Base-by-base conservation (phyloP, 1,140 invertebrate genomes). In the Pseudomyrmex sp. region DNA sequence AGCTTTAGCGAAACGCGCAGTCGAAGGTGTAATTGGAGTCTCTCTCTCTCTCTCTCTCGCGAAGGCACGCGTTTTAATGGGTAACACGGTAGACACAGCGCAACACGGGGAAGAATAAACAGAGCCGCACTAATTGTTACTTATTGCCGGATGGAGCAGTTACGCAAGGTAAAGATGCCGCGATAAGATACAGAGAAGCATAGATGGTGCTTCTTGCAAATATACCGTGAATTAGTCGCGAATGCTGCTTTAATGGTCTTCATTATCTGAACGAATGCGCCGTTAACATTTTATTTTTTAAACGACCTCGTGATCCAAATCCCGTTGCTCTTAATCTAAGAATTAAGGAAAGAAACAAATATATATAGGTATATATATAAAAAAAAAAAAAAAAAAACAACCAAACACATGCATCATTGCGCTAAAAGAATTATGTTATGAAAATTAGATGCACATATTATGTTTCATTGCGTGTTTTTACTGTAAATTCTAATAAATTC, bases 81-180 rank as follows among this genome's bases (percentile, higher is more conserved):
- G 44, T 48, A 75, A 62, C 59, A 74, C 46, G 46, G 48, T 52
- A 58, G 12, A 46, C 18, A 65, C 18, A 65, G 65, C 46, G 61
- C 15, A 7, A 52, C 48, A 18, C 8, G 15, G 9, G 66, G 26
- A 72, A 59, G 52, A 59, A 68, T 59, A 62, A 77, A 50, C 58
- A 59, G n/a, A 10, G 46, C 23, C 23, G 54, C 62, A 72, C 69
- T 84, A 84, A 88, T 88, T 87, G 82, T 87, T 84, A 84, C 73
- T 84, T 87, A 84, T 84, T 68, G 50, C 61, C 62, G 13, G 69
- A 58, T 46, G 3, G 35, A 75, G 63, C 84, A 84, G 73, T 88
- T 88, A 82, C 74, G 46, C 52, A 7, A 52, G 26, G 35, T 18
- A 62, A 54, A 75, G 70, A 58, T 82, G 18, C 70, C 10, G 35